phyloP scores from a whole-genome alignment of 2,888 invertebrate species.

The Aethes cnicana region DNA sequence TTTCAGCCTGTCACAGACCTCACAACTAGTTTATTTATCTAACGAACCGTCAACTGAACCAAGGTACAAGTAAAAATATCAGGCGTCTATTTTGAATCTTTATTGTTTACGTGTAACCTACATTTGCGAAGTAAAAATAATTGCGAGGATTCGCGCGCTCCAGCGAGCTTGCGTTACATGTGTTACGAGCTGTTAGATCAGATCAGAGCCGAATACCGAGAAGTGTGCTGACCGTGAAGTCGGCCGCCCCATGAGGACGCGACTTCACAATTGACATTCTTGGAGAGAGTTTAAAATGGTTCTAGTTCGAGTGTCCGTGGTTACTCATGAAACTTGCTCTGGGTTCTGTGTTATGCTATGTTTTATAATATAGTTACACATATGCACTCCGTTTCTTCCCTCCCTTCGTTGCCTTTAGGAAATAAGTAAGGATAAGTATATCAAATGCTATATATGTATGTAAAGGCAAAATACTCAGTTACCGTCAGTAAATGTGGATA shows the following conservation, averaged over 20 bases:
- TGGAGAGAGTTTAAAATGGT: background rate
- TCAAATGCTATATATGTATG: too few relatives aligned
- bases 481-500: too few relatives aligned
- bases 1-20: slow-evolving; percentile 12
- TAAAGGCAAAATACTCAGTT: too few relatives aligned
- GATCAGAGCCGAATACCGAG: slow-evolving; percentile 46
- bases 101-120: slow-evolving; percentile 59
- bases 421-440: too few relatives aligned
- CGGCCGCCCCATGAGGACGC: slow-evolving; percentile 40
- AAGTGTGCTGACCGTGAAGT: slow-evolving; percentile 50
- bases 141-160: slow-evolving; percentile 48
- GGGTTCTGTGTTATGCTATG: too few relatives aligned
- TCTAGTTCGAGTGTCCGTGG: background rate
- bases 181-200: slow-evolving; percentile 64
- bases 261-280: slow-evolving; percentile 11
- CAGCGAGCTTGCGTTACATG: slow-evolving; percentile 57
- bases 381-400: too few relatives aligned
- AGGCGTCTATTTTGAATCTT: slow-evolving; percentile 39
- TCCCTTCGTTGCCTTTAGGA: too few relatives aligned
- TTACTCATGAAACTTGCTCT: background rate
- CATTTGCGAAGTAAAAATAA: slow-evolving; percentile 48
- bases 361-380: too few relatives aligned
- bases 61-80: slow-evolving; percentile 27
- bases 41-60: slow-evolving; percentile 21
- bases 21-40: slow-evolving; percentile 14